These are phyloP conservation scores for Noctilio leporinus DNA, from an alignment of 2,113 vertebrate species.

Conservation along the genomic window DNA sequence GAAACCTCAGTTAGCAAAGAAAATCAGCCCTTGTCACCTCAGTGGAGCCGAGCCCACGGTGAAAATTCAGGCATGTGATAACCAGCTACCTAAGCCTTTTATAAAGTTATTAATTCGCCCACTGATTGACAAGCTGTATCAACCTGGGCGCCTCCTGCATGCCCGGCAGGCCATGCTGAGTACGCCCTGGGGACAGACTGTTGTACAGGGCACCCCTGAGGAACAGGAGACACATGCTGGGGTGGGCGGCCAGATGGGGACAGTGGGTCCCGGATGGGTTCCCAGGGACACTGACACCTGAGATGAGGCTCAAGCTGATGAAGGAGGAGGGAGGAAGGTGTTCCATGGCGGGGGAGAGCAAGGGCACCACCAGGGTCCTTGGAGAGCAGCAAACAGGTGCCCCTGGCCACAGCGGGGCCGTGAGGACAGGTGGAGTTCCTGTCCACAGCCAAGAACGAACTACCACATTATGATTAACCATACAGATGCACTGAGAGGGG, in stretches of 20 bases:
- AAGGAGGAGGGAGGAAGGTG: neutral
- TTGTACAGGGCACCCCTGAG: neutral
- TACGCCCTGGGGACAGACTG: neutral
- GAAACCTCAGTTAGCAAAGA: neutral
- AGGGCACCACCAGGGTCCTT: rapidly evolving
- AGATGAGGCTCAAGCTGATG: neutral
- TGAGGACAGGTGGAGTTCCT: too few relatives aligned
- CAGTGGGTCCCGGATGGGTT: neutral
- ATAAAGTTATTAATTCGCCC: neutral
- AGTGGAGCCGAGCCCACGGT: neutral
- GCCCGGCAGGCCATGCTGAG: neutral
- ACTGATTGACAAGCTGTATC: neutral
- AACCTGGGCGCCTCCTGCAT: neutral
- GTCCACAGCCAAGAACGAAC: rapidly evolving
- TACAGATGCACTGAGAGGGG: neutral
- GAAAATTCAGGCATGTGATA: neutral
- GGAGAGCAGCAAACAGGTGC: neutral
- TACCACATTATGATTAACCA: rapidly evolving
- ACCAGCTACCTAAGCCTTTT: neutral
- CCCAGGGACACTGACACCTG: neutral
- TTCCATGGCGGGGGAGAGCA: neutral
- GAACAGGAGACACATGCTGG: neutral
- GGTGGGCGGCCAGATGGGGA: neutral
- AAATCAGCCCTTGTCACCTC: too few relatives aligned
- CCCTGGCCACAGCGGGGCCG: too few relatives aligned